Evolutionary conservation across 2,113 vertebrate species (phyloP), one percentile per base, ranked within the genome.

Genomic region (Gorsachius goisagi): DNA sequence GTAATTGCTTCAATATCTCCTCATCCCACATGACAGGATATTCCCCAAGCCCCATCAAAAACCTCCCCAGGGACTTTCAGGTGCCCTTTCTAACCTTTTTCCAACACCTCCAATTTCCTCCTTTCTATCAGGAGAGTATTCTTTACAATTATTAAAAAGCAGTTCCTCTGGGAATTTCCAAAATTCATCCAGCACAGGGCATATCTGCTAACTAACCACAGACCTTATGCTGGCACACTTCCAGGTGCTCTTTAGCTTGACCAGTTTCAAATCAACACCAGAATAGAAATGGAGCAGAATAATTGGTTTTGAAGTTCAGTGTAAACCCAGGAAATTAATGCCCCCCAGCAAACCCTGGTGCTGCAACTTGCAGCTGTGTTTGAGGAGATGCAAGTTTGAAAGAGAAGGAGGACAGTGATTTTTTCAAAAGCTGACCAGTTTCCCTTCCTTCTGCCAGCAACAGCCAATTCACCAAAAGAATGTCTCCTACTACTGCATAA

Each of bases 281-380:
- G 6, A 72, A 64, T 2, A 85, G 69, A 89, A 55, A 86, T 1
- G 15, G 21, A 74, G 20, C 26, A 88, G 60, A 78, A 60, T 62
- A 88, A 76, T 39, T n/a, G 13, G 11, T 4, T 68, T 53, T 53
- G 16, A 76, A 79, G 23, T 58, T 93, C 71, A 62, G 62, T 86
- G 53, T 6, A 60, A 90, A 44, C 21, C 14, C 44, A 56, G 71
- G 73, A 93, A 93, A 93, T 90, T 12, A 66, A 88, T 32, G 67
- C 9, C 88, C 82, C 69, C 24, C 63, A 83, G 79, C 72, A 80
- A 93, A 94, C 19, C 15, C 60, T 23, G 59, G 58, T 72, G 60
- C 66, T 85, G 78, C 52, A 93, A 74, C 74, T 92, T 67, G 71
- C 85, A 96, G 95, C 85, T 89, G 90, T 78, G 92, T 94, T 78